Evolutionary conservation across 53 echinoderm and acorn worm genomes (phyloP).

Genomic region (Echinarachnius parma): DNA sequence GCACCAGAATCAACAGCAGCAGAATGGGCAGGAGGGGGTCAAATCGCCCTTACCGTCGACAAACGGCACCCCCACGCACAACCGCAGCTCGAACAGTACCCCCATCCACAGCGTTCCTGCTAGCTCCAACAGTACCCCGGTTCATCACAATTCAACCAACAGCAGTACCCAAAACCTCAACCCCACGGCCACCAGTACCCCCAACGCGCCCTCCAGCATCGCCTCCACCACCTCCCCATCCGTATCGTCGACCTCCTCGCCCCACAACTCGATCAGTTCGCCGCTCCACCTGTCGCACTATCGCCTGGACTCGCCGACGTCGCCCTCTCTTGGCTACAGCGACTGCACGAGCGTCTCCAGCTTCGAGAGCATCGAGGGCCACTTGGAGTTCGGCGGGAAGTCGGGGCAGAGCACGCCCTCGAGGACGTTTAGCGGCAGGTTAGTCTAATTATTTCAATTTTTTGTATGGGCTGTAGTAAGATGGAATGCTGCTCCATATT

Average conservation of each 20-base stretch:
- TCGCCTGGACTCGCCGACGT: slow-evolving; percentile 39
- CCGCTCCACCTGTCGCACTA: slow-evolving; percentile 53
- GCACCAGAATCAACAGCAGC: slow-evolving; percentile 83
- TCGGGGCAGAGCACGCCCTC: slow-evolving; percentile 85
- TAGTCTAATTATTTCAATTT: background rate
- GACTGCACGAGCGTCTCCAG: slow-evolving; percentile 93
- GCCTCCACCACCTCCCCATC: slow-evolving; percentile 16
- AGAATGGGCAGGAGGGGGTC: slow-evolving; percentile 44
- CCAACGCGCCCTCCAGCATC: background rate
- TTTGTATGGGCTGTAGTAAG: too few relatives aligned
- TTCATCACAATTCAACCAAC: too few relatives aligned
- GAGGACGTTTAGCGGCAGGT: slow-evolving; percentile 64
- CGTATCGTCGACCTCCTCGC: slow-evolving; percentile 28
- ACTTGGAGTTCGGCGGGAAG: slow-evolving; percentile 57
- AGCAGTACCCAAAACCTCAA: too few relatives aligned
- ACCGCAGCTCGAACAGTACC: background rate
- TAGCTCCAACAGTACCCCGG: too few relatives aligned
- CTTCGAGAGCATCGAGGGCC: slow-evolving; percentile 93
- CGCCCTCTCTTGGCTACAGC: slow-evolving; percentile 50
- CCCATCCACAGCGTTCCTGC: background rate
- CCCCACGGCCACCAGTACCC: slow-evolving; percentile 28
- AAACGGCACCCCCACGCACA: background rate
- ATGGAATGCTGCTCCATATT: too few relatives aligned
- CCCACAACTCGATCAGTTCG: slow-evolving; percentile 53
- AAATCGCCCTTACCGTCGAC: slow-evolving; percentile 17